Conservation (phyloP, 2,113 vertebrate genomes). For the Cryptotis parvus region DNA sequence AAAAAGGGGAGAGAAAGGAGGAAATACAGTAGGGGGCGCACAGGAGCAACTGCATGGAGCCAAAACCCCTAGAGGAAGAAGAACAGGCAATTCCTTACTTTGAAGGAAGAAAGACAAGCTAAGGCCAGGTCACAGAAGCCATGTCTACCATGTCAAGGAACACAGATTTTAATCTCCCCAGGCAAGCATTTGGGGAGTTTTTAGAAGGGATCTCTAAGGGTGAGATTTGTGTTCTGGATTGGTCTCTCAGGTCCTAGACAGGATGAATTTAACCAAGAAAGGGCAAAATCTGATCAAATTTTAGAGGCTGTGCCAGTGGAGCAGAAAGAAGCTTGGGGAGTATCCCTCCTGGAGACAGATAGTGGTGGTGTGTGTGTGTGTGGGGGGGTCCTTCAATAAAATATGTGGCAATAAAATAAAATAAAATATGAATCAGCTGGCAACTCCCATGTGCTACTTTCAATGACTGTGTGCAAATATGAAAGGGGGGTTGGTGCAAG, state of each 20-base stretch:
- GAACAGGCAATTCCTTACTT: not conserved
- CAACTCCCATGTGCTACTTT: not conserved
- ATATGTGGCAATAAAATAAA: accelerated
- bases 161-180: slow-evolving; percentile 57
- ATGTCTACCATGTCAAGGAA: not conserved
- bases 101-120: not conserved
- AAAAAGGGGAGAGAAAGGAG: not conserved
- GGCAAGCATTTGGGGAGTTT: not conserved
- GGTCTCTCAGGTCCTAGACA: slow-evolving; percentile 44
- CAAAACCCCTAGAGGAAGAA: not conserved
- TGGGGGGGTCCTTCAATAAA: not conserved
- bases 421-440: too few relatives aligned
- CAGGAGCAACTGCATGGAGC: not conserved
- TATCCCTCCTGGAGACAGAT: not conserved
- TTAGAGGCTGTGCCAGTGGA: not conserved
- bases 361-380: too few relatives aligned
- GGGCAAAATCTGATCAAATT: slow-evolving; percentile 1
- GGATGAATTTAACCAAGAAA: slow-evolving; percentile 60
- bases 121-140: not conserved
- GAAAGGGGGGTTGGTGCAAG: not conserved
- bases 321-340: slow-evolving; percentile 7
- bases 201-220: not conserved
- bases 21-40: too few relatives aligned
- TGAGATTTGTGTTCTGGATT: slow-evolving; percentile 59
- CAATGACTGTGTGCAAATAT: not conserved